These are phyloP conservation scores for Stegodyphus dumicola DNA, from an alignment of 1,140 invertebrate genomes.

Conservation along the genomic window DNA sequence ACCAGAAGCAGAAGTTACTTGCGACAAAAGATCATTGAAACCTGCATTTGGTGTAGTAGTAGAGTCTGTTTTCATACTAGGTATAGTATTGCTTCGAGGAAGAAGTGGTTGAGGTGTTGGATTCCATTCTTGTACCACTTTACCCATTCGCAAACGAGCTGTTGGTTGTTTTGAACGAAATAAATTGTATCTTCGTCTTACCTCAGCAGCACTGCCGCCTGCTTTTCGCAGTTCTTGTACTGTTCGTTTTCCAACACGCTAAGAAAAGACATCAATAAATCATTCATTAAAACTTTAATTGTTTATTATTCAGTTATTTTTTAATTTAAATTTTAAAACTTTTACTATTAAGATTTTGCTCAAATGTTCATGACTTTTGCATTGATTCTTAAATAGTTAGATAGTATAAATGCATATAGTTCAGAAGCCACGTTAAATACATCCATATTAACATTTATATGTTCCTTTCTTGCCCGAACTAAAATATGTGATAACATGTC, in stretches of 20 bases:
- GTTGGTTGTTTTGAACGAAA: slow-evolving; percentile 43
- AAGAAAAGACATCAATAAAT: slow-evolving; percentile 63
- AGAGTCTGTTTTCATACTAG: not conserved
- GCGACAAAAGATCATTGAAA: slow-evolving; percentile 15
- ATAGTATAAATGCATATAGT: too few relatives aligned
- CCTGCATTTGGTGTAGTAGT: not conserved
- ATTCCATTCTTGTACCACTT: slow-evolving; percentile 37
- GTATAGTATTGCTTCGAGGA: not conserved
- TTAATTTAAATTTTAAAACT: not conserved
- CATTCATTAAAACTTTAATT: not conserved
- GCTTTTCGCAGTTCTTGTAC: slow-evolving; percentile 42
- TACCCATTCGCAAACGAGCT: slow-evolving; percentile 34
- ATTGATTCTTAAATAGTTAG: too few relatives aligned
- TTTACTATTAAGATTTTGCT: not conserved
- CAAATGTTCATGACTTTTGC: not conserved
- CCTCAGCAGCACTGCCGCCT: slow-evolving; percentile 44
- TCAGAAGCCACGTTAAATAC: too few relatives aligned
- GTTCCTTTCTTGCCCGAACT: too few relatives aligned
- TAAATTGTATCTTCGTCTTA: slow-evolving; percentile 32
- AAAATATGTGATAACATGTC: too few relatives aligned
- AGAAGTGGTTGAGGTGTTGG: not conserved
- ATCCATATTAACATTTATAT: too few relatives aligned
- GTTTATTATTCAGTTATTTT: not conserved
- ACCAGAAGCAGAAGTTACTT: slow-evolving; percentile 41
- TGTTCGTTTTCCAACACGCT: slow-evolving; percentile 81